Conservation (phyloP, 2,113 vertebrate genomes). For the Abramis brama region DNA sequence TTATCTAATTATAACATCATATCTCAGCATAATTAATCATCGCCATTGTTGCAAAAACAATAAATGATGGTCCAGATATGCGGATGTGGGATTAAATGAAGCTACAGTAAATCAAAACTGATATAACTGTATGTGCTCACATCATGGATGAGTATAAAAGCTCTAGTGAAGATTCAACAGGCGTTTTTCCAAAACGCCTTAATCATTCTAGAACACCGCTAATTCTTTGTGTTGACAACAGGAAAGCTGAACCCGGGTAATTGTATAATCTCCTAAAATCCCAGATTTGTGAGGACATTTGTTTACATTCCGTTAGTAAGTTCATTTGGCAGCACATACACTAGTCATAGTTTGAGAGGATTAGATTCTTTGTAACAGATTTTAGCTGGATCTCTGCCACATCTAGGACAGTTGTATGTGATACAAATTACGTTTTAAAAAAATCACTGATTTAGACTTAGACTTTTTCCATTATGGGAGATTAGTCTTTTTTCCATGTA, state of each 20-base stretch:
- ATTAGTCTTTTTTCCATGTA: not conserved
- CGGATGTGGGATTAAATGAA: slow-evolving; percentile 57
- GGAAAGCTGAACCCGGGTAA: slow-evolving; percentile 13
- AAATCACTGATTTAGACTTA: not conserved
- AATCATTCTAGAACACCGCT: not conserved
- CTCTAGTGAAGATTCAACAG: slow-evolving; percentile 11
- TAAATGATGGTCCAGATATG: slow-evolving; percentile 69
- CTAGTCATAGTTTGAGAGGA: slow-evolving; percentile 16
- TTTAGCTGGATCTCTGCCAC: slow-evolving; percentile 12
- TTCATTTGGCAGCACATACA: slow-evolving; percentile 16
- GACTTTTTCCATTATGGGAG: not conserved
- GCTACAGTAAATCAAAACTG: not conserved
- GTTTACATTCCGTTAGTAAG: slow-evolving; percentile 9
- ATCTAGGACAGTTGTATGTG: not conserved
- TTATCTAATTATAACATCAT: not conserved
- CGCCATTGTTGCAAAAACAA: slow-evolving; percentile 35
- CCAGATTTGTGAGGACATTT: slow-evolving; percentile 31
- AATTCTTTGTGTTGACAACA: slow-evolving; percentile 18
- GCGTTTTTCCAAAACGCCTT: slow-evolving; percentile 46
- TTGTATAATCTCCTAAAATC: slow-evolving; percentile 12
- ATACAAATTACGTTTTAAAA: not conserved
- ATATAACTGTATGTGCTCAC: not conserved
- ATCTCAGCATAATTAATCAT: not conserved
- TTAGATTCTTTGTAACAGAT: slow-evolving; percentile 9
- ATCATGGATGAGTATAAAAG: slow-evolving; percentile 43